phyloP scores from a whole-genome alignment of 2,888 invertebrate genomes.

The Germaria angustata region DNA sequence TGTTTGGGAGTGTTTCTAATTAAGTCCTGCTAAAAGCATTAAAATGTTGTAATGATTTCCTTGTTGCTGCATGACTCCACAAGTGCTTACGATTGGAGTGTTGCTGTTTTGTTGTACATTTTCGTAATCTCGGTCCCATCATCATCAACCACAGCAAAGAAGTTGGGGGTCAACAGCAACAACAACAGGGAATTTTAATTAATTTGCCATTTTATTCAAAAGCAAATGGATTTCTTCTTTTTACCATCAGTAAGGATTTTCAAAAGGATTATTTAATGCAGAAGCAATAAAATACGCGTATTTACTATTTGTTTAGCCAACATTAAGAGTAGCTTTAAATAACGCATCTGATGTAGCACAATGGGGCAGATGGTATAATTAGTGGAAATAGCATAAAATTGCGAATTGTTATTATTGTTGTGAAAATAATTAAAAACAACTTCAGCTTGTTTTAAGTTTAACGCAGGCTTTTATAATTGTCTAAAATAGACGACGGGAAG shows the following conservation, averaged over 20 bases:
- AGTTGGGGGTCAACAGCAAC: not conserved
- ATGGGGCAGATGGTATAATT: no score
- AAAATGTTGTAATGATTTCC: slow-evolving; percentile 21
- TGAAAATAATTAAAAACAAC: no score
- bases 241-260: not conserved
- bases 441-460: no score
- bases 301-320: no score
- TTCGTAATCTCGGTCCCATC: not conserved
- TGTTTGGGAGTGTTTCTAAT: slow-evolving; percentile 17
- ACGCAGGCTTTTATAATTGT: no score
- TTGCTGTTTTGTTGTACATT: not conserved
- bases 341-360: no score
- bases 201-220: slow-evolving; percentile 15
- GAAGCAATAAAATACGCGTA: no score
- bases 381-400: no score
- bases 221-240: not conserved
- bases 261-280: not conserved
- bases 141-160: not conserved
- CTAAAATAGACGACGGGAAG: no score
- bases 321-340: no score
- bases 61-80: slow-evolving; percentile 19
- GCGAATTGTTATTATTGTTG: no score
- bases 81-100: slow-evolving; percentile 24
- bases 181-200: slow-evolving; percentile 14
- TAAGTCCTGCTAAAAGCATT: slow-evolving; percentile 25